phyloP scores from a whole-genome alignment of 1,140 invertebrate genomes.

The Sipha flava region DNA sequence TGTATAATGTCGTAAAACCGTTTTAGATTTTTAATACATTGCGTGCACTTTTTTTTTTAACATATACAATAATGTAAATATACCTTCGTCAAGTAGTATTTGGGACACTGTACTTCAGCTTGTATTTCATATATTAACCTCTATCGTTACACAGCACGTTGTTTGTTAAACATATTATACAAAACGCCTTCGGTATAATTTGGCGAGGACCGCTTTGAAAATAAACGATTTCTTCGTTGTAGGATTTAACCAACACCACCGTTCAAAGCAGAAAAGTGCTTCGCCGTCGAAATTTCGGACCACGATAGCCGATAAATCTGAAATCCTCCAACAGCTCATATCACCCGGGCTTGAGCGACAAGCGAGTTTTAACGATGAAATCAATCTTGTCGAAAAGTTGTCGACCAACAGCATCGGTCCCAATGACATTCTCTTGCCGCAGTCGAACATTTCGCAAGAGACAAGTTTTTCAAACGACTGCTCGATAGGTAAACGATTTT shows the following conservation, averaged over 20 bases:
- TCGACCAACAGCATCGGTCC: constrained; percentile 22
- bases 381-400: constrained; percentile 22
- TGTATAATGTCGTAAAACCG: too few species aligned
- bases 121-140: neutral
- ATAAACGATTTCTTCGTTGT: neutral
- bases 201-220: neutral
- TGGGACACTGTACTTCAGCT: too few species aligned
- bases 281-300: neutral
- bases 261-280: neutral
- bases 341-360: constrained; percentile 18
- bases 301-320: constrained; percentile 2
- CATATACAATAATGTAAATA: too few species aligned
- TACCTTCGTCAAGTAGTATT: too few species aligned
- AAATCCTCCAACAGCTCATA: constrained; percentile 25
- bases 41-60: too few species aligned
- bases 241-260: constrained; percentile 2
- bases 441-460: neutral
- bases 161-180: neutral
- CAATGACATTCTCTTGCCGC: neutral
- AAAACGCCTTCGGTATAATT: neutral
- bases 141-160: neutral
- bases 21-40: too few species aligned
- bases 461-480: constrained; percentile 21
- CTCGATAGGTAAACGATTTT: neutral
- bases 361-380: constrained; percentile 25